phyloP scores from a whole-genome alignment of 2,113 vertebrate genomes.

The Pogona vitticeps region DNA sequence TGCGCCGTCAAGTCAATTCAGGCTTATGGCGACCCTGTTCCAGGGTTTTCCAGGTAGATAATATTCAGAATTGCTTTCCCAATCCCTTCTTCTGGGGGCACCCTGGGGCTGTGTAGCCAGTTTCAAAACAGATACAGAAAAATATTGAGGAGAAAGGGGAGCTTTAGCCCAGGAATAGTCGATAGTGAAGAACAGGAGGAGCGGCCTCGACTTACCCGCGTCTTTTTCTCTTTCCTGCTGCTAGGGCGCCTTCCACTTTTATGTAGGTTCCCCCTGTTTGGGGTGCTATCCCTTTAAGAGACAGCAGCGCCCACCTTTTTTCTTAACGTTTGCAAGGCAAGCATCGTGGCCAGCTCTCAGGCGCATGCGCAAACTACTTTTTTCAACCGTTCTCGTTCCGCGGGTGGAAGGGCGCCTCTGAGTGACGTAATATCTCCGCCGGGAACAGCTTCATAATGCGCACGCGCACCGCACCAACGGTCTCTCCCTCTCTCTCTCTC shows the following conservation, averaged over 20 bases:
- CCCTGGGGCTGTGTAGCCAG: no score
- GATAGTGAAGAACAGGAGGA: not conserved
- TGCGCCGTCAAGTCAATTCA: no score
- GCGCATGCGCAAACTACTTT: not conserved
- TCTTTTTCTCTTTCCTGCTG: not conserved
- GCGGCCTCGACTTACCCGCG: not conserved
- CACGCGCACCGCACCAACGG: not conserved
- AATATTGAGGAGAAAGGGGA: no score
- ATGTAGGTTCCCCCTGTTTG: not conserved
- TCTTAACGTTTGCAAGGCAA: not conserved
- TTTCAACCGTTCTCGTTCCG: no score
- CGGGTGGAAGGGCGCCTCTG: not conserved
- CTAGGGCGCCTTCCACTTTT: not conserved
- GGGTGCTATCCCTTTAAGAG: constrained; percentile 13
- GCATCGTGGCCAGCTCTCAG: fast-evolving
- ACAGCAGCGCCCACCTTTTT: not conserved
- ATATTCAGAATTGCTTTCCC: no score
- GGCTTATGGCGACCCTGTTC: no score
- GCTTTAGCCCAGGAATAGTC: no score
- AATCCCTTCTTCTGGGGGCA: no score
- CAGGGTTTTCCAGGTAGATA: no score
- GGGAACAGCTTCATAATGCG: not conserved
- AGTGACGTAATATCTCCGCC: not conserved
- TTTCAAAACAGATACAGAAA: no score
- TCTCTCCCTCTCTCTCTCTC: fast-evolving